A percentile compares a stretch with the other conserved stretches of the same genome.
Conservation (phyloP, 2,888 invertebrate genomes). For the Noctua comes region DNA sequence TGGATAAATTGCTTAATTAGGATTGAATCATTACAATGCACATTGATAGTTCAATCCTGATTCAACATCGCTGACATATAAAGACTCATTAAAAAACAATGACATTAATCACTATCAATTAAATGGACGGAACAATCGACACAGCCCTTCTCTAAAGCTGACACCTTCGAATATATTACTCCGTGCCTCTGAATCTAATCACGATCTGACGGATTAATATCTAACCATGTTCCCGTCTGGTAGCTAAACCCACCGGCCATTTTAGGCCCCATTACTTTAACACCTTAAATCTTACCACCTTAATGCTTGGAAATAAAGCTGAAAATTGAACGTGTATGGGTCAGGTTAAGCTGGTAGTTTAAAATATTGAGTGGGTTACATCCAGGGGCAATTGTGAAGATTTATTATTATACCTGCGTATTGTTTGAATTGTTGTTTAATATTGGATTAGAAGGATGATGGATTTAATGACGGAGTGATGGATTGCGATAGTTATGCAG, state of each 20-base stretch:
- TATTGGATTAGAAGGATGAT: constrained; percentile 79
- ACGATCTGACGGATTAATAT: constrained; percentile 89
- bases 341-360: constrained; percentile 63
- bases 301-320: constrained; percentile 60
- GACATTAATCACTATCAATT: constrained; percentile 31
- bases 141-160: constrained; percentile 62
- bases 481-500: constrained; percentile 51
- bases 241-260: constrained; percentile 81
- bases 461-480: constrained; percentile 68
- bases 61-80: constrained; percentile 15
- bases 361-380: constrained; percentile 65
- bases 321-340: constrained; percentile 48
- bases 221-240: constrained; percentile 80
- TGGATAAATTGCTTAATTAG: background rate
- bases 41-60: constrained; percentile 6
- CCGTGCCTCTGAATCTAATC: constrained; percentile 90
- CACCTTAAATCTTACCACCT: constrained; percentile 50
- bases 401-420: constrained; percentile 87
- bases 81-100: constrained; percentile 44
- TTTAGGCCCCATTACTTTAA: constrained; percentile 74
- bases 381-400: constrained; percentile 81
- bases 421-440: constrained; percentile 86
- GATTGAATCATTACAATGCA: constrained; percentile 8
- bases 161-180: constrained; percentile 89
- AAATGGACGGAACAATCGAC: constrained; percentile 72